A percentile compares a stretch with the other conserved stretches of the same genome.
Evolutionary conservation across 2,888 invertebrate genomes (phyloP).

Genomic region (Tuta absoluta): DNA sequence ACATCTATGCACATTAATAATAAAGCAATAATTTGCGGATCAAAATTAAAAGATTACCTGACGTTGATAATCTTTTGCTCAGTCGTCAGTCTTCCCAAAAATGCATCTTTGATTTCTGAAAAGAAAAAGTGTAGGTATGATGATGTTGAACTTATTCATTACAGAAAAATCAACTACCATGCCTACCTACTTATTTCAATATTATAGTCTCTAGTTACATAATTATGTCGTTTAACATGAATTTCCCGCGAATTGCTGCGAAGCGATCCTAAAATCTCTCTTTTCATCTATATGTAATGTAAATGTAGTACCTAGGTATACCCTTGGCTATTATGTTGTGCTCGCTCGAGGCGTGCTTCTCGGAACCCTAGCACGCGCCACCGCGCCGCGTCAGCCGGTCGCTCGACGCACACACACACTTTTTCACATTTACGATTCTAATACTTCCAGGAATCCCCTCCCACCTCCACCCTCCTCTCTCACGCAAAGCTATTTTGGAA

Average conservation of each 20-base stretch:
- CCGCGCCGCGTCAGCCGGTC: constrained; percentile 47
- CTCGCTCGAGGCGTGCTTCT: constrained; percentile 51
- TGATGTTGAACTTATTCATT: no score
- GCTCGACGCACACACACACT: constrained; percentile 47
- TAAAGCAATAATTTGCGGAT: background rate
- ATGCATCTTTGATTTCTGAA: background rate
- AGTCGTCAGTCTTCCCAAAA: background rate
- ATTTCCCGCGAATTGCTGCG: background rate
- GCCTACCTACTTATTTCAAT: no score
- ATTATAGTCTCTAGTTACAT: no score
- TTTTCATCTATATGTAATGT: background rate
- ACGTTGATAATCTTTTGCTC: background rate
- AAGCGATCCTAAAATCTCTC: background rate
- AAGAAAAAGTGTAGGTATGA: no score
- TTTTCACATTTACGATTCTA: constrained; percentile 69
- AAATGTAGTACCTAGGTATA: background rate
- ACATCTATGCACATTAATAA: no score
- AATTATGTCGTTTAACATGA: no score
- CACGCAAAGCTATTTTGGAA: constrained; percentile 39
- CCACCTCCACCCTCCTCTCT: constrained; percentile 49
- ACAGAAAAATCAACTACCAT: no score
- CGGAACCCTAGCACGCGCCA: constrained; percentile 70
- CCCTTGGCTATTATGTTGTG: constrained; percentile 15
- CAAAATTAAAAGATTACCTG: background rate
- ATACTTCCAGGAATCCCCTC: constrained; percentile 65